phyloP scores from a whole-genome alignment of 2,888 invertebrate genomes.

The Lepidochrysops patricia region DNA sequence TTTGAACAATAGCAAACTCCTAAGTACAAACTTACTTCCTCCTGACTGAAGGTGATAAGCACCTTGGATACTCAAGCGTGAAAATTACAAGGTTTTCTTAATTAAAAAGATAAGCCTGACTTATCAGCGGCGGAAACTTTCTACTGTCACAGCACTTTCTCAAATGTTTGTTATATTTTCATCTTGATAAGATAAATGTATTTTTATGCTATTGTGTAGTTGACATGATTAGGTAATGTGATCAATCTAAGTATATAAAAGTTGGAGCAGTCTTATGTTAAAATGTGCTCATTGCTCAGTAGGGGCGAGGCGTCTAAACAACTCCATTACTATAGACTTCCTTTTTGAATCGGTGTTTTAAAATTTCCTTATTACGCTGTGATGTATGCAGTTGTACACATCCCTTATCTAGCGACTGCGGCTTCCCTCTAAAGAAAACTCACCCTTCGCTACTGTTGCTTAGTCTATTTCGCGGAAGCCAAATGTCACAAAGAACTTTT shows the following conservation, averaged over 20 bases:
- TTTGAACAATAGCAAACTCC: neutral
- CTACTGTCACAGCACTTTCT: neutral
- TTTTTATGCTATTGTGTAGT: neutral
- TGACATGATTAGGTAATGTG: neutral
- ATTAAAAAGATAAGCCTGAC: neutral
- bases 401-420: no score
- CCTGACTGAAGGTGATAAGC: neutral
- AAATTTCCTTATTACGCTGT: no score
- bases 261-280: neutral
- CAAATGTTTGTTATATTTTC: neutral
- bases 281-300: neutral
- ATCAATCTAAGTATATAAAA: neutral
- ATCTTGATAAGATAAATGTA: neutral
- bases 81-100: neutral
- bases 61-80: neutral
- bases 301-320: no score
- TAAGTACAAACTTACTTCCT: constrained; percentile 4
- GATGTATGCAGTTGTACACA: no score
- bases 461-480: neutral
- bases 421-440: no score
- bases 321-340: no score
- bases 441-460: no score
- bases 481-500: neutral
- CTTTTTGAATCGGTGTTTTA: no score
- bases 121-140: neutral